Conservation (phyloP, 2,797 vertebrate species). For the Urocyon cinereoargenteus region DNA sequence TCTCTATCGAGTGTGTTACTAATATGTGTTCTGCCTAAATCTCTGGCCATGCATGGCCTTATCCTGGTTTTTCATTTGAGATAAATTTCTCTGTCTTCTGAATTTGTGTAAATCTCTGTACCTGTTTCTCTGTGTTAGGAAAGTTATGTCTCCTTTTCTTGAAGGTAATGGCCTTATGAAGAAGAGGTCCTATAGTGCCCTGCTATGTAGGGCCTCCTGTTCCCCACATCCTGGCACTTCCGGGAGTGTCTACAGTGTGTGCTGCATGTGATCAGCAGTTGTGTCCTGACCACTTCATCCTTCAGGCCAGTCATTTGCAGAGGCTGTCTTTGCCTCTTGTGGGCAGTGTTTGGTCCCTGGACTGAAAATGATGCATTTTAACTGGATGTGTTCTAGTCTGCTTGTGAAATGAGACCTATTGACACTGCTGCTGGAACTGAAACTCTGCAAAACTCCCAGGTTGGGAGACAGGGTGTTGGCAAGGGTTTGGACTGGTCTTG, state of each 20-base stretch:
- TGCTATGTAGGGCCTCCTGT: not conserved
- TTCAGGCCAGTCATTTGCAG: not conserved
- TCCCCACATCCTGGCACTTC: not conserved
- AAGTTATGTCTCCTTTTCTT: not conserved
- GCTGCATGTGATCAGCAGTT: not conserved
- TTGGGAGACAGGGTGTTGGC: not conserved
- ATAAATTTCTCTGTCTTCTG: not conserved
- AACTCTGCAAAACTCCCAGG: not conserved
- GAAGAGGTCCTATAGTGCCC: not conserved
- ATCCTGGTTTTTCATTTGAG: not conserved
- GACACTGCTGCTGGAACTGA: not conserved
- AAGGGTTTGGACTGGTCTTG: not conserved
- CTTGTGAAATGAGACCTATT: not conserved
- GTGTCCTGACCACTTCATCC: not conserved
- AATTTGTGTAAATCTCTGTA: not conserved
- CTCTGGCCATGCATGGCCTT: not conserved
- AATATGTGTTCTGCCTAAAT: not conserved
- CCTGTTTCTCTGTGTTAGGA: not conserved
- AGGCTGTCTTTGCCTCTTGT: not conserved
- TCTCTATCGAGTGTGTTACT: not conserved
- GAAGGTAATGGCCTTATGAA: not conserved
- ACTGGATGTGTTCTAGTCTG: not conserved
- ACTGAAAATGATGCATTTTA: not conserved
- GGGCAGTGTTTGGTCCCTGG: not conserved
- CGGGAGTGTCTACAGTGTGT: not conserved